Base-by-base conservation (phyloP, 2,888 invertebrate species). In the Herminia tarsipennalis region DNA sequence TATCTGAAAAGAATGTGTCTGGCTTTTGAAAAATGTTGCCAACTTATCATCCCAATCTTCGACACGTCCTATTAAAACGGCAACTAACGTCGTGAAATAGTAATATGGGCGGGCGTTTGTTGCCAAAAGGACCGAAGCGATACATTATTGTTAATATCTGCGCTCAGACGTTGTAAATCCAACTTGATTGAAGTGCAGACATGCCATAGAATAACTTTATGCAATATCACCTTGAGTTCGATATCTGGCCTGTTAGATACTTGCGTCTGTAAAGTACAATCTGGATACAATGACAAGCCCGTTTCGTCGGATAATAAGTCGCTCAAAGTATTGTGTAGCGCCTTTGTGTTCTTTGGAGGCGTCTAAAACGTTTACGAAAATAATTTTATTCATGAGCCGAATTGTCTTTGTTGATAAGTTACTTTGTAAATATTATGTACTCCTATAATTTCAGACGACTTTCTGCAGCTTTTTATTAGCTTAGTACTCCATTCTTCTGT, bases 181-280 rank as follows among this genome's bases (percentile, higher is more conserved):
- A 37, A 49, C 40, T 53, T 62, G 61, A 73, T 72, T 63, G 66
- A 70, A 70, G 69, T 68, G 65, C 66, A 70, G 69, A 65, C 72
- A 75, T 68, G 74, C 66, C 64, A 73, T 62, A 65, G 75, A 78
- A 80, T 78, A 79, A 78, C 72, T 82, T 80, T 78, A 66, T 73
- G 76, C 76, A 79, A 81, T 73, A 77, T 76, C 67, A 76, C 78
- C 79, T 80, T 78, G 78, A 70, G 72, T 71, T 71, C 52, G 66
- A 57, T 63, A 66, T 71, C 71, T 72, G 30, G 54, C 44, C 47
- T 40, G 36, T 50, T 53, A 46, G 28, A 52, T 56, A 42, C 34
- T 27, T 55, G 42, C 17, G 21, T 56, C 47, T 45, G 48, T 32
- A 34, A 25, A 25, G 13, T 25, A 16, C 20, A 14, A n/a, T 28